Conservation (phyloP, 2,113 vertebrate genomes). For the Odocoileus hemionus region DNA sequence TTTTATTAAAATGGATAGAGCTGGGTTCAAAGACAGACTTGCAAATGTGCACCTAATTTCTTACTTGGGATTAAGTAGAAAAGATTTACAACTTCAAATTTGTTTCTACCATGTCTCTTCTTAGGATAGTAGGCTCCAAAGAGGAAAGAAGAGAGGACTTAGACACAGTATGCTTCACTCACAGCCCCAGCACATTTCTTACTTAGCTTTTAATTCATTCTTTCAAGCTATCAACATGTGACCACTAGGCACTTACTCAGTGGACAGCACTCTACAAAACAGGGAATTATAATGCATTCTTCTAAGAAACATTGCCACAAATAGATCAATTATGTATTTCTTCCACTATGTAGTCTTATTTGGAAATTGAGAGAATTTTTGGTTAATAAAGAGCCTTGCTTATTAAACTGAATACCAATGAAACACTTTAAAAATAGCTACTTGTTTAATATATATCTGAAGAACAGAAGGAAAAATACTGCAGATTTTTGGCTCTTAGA, state of each 20-base stretch:
- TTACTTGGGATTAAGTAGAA: neutral
- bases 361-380: neutral
- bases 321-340: neutral
- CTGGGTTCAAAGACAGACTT: neutral
- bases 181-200: neutral
- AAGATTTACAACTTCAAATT: constrained; percentile 23
- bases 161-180: neutral
- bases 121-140: neutral
- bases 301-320: neutral
- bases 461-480: constrained; percentile 48
- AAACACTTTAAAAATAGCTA: constrained; percentile 14
- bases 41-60: neutral
- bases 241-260: neutral
- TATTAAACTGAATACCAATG: neutral
- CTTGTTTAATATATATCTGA: neutral
- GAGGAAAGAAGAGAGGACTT: neutral
- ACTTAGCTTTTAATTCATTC: constrained; percentile 28
- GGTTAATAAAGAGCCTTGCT: neutral
- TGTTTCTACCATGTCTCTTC: neutral
- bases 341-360: neutral
- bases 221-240: neutral
- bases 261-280: neutral
- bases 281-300: neutral
- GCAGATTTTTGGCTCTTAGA: constrained; percentile 24
- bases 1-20: neutral